These are phyloP conservation scores for Calcarius ornatus DNA, from an alignment of 2,113 vertebrate genomes.

Conservation along the genomic window DNA sequence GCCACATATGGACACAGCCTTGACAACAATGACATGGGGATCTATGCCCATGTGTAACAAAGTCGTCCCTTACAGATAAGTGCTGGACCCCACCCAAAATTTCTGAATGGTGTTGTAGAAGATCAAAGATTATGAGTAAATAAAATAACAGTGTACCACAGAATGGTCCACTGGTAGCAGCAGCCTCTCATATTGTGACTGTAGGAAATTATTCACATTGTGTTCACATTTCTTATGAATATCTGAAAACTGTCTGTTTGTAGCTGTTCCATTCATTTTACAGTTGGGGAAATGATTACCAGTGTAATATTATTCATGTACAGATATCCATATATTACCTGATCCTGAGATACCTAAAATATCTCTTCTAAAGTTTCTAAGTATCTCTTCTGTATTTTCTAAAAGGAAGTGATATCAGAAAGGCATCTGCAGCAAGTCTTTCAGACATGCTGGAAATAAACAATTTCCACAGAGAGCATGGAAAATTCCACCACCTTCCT, in stretches of 20 bases:
- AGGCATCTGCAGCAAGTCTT: background rate
- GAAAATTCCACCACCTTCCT: background rate
- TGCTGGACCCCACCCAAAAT: background rate
- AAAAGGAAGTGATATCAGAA: background rate
- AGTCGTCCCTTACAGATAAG: background rate
- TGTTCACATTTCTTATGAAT: background rate
- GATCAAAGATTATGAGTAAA: background rate
- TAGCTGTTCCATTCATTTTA: background rate
- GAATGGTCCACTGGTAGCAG: background rate
- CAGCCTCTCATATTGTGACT: too few relatives aligned
- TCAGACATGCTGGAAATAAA: background rate
- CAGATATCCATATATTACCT: background rate
- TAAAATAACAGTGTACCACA: background rate
- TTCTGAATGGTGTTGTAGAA: background rate
- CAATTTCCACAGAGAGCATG: background rate
- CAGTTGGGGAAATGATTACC: background rate
- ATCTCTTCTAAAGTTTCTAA: background rate
- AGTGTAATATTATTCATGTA: background rate
- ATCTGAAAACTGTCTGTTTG: background rate
- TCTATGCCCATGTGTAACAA: background rate
- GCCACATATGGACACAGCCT: background rate
- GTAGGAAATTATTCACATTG: background rate
- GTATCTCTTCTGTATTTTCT: background rate
- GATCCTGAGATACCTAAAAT: background rate
- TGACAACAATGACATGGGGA: background rate